Conservation (phyloP, 2,888 invertebrate species). For the Diaprepes abbreviatus region DNA sequence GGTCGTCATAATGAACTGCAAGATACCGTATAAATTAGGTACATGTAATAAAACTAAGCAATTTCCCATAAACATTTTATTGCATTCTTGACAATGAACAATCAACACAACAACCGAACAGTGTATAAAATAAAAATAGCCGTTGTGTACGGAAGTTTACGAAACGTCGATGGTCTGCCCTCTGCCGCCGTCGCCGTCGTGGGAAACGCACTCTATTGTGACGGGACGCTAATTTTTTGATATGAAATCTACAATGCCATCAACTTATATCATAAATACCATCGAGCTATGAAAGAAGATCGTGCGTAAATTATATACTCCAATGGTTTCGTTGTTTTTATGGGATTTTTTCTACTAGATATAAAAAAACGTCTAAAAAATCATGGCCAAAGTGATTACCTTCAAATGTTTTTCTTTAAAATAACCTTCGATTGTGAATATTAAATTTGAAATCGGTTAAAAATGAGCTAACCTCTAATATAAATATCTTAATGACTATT, state of each 20-base stretch:
- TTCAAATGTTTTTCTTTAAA: too few species aligned
- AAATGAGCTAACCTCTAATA: too few species aligned
- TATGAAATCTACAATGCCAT: conserved; percentile 12
- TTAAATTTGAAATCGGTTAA: too few species aligned
- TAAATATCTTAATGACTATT: too few species aligned
- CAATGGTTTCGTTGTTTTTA: too few species aligned
- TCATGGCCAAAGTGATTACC: too few species aligned
- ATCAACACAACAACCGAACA: background rate
- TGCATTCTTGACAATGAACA: conserved; percentile 12
- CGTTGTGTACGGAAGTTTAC: conserved; percentile 36
- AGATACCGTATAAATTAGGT: conserved; percentile 9
- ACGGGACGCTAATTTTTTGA: conserved; percentile 21
- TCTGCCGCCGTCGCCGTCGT: background rate
- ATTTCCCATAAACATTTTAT: conserved; percentile 11
- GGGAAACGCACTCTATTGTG: conserved; percentile 41
- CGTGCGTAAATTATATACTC: too few species aligned
- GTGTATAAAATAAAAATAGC: conserved; percentile 15
- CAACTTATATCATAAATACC: background rate
- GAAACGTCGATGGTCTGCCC: conserved; percentile 26
- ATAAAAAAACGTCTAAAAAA: too few species aligned
- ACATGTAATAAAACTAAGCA: background rate
- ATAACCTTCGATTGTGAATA: too few species aligned
- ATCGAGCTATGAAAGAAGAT: background rate
- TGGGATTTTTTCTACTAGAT: too few species aligned
- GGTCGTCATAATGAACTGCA: background rate